These are phyloP conservation scores for Ochropleura leucogaster DNA, from an alignment of 2,888 invertebrate genomes.

Conservation along the genomic window DNA sequence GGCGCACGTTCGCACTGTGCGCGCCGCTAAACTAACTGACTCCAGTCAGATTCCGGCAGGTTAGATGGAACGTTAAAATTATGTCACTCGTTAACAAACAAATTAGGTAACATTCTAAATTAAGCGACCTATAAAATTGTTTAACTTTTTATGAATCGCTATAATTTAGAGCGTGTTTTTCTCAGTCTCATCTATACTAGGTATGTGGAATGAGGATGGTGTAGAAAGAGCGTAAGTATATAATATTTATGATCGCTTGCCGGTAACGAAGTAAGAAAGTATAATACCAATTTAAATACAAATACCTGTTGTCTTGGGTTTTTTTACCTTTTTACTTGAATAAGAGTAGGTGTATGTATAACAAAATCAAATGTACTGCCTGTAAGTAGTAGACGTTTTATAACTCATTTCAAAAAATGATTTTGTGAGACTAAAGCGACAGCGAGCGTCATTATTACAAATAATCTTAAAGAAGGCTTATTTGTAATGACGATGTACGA, in stretches of 20 bases:
- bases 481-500: too few species aligned
- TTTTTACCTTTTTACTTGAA: too few species aligned
- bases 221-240: too few species aligned
- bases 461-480: too few species aligned
- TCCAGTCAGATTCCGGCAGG: slow-evolving; percentile 56
- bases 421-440: too few species aligned
- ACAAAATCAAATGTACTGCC: background rate
- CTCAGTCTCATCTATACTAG: background rate
- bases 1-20: slow-evolving; percentile 78
- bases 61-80: slow-evolving; percentile 64
- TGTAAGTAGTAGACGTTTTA: too few species aligned
- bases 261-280: too few species aligned
- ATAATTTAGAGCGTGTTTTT: background rate
- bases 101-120: slow-evolving; percentile 55
- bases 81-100: slow-evolving; percentile 70
- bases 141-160: slow-evolving; percentile 10
- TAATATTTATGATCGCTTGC: background rate
- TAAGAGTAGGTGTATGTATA: background rate
- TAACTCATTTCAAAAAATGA: too few species aligned
- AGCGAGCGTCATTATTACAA: too few species aligned
- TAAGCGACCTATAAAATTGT: slow-evolving; percentile 28
- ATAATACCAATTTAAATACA: too few species aligned
- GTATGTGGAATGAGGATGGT: background rate
- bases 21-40: slow-evolving; percentile 70
- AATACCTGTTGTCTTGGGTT: too few species aligned